Evolutionary conservation across 2,888 invertebrate genomes (phyloP).

Genomic region (Himalopsyche japonica): DNA sequence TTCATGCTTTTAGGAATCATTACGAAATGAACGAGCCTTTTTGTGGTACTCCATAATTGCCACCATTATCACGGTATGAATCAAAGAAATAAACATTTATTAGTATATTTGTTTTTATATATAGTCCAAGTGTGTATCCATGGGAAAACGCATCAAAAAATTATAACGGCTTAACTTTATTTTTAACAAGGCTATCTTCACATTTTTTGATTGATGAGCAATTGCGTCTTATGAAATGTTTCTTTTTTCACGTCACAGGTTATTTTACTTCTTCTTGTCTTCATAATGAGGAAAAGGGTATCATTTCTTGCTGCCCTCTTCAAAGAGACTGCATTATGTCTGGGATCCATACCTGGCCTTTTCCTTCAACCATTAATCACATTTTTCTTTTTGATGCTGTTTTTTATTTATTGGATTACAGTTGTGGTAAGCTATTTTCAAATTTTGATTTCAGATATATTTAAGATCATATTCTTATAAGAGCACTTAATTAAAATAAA

Average conservation of each 20-base stretch:
- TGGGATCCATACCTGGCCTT: slow-evolving; percentile 81
- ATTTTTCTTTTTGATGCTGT: slow-evolving; percentile 74
- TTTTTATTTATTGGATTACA: slow-evolving; percentile 84
- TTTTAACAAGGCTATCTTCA: not conserved
- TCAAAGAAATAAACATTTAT: not conserved
- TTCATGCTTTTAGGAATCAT: slow-evolving; percentile 70
- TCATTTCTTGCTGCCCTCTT: slow-evolving; percentile 83
- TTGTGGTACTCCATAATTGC: slow-evolving; percentile 83
- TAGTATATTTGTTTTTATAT: not conserved
- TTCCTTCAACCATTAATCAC: slow-evolving; percentile 85
- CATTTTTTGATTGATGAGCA: not conserved
- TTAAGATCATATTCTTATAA: too few relatives aligned
- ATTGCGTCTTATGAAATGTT: not conserved
- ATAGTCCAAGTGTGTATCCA: not conserved
- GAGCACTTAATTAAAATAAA: too few relatives aligned
- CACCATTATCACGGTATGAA: slow-evolving; percentile 81
- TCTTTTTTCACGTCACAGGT: slow-evolving; percentile 56
- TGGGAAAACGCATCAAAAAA: too few relatives aligned
- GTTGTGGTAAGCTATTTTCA: slow-evolving; percentile 69
- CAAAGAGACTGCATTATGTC: slow-evolving; percentile 86
- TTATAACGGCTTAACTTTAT: not conserved
- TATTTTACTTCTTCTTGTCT: slow-evolving; percentile 72
- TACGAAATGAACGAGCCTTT: slow-evolving; percentile 85
- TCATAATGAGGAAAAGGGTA: slow-evolving; percentile 78
- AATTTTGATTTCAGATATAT: not conserved